A percentile compares a stretch with the other conserved stretches of the same genome.
Conservation (phyloP, 2,888 invertebrate species). For the Dolichomitus sp. region DNA sequence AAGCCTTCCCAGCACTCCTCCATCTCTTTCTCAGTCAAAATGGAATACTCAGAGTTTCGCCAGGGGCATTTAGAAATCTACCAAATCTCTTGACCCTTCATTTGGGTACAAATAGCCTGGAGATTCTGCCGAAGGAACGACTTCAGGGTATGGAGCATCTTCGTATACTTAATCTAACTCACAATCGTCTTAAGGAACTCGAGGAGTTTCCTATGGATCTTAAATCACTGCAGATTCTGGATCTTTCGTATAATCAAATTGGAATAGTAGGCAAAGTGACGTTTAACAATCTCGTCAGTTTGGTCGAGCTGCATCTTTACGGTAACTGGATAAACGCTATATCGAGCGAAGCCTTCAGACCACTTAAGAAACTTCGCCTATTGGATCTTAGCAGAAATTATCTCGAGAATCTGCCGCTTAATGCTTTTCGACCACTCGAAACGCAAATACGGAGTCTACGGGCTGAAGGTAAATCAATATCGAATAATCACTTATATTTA, state of each 20-base stretch:
- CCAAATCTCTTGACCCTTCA: slow-evolving; percentile 93
- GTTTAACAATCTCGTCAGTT: slow-evolving; percentile 92
- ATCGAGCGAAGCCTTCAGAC: slow-evolving; percentile 92
- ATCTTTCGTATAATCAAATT: slow-evolving; percentile 94
- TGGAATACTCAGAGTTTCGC: slow-evolving; percentile 93
- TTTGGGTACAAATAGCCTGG: slow-evolving; percentile 93
- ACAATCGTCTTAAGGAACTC: slow-evolving; percentile 93
- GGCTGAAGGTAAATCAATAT: slow-evolving; percentile 90
- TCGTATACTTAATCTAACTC: slow-evolving; percentile 93
- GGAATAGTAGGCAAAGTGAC: slow-evolving; percentile 92
- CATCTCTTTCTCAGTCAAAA: slow-evolving; percentile 92
- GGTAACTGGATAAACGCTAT: slow-evolving; percentile 94
- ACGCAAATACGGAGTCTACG: slow-evolving; percentile 93
- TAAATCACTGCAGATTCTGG: slow-evolving; percentile 92
- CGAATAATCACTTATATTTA: slow-evolving; percentile 77
- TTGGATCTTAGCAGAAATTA: slow-evolving; percentile 95
- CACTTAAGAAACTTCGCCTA: slow-evolving; percentile 91
- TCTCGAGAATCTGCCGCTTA: slow-evolving; percentile 93
- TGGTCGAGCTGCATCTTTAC: slow-evolving; percentile 92
- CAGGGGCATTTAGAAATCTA: slow-evolving; percentile 93
- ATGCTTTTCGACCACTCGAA: slow-evolving; percentile 92
- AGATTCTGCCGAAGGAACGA: slow-evolving; percentile 94
- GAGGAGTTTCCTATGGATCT: slow-evolving; percentile 94
- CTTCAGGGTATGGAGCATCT: slow-evolving; percentile 92
- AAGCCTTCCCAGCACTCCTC: slow-evolving; percentile 92